Base-by-base conservation (phyloP, 2,888 invertebrate genomes). In the Campoletis raptor region DNA sequence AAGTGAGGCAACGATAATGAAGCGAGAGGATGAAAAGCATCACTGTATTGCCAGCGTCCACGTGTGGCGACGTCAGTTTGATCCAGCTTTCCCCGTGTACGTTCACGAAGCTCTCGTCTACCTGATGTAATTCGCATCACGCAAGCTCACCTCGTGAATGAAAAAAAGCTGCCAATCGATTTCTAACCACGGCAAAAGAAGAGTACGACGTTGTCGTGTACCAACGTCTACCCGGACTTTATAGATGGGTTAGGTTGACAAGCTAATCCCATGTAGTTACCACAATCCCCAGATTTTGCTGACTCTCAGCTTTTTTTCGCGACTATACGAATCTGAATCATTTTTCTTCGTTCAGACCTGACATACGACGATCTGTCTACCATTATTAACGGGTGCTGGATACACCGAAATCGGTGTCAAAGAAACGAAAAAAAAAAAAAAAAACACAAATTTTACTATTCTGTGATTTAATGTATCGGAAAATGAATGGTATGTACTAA, bases 111-210 rank as follows among this genome's bases (percentile, higher is more conserved):
- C 52, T 52, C 57, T n/a, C 40, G 61, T 64, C 45, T 69, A 78
- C 54, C 81, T 86, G 86, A 84, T 73, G 81, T 86, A 81, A 84
- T 84, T 84, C 84, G 45, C 79, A 85, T 83, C 73, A 81, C 83
- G 84, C 83, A 81, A 81, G 87, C 77, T 73, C 81, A 85, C 77
- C 88, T 88, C 70, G 89, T 92, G 91, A 92, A 92, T 92, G 91
- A 90, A 91, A 91, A 90, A 92, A 78, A 52, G 78, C 83, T 81
- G 81, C 18, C 88, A 80, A 92, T 91, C 90, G 92, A 92, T 90
- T 88, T 87, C 54, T 76, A 73, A 77, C 67, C 67, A 82, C 80
- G 86, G 24, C 15, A 69, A 61, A 77, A 83, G 57, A 45, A 70
- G 82, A 64, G 74, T 67, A 78, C 67, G 66, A 78, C 52, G 73